Evolutionary conservation across 2,888 invertebrate species (phyloP), one percentile per base, ranked within the genome.

Genomic region (Dasysyrphus tricinctus): DNA sequence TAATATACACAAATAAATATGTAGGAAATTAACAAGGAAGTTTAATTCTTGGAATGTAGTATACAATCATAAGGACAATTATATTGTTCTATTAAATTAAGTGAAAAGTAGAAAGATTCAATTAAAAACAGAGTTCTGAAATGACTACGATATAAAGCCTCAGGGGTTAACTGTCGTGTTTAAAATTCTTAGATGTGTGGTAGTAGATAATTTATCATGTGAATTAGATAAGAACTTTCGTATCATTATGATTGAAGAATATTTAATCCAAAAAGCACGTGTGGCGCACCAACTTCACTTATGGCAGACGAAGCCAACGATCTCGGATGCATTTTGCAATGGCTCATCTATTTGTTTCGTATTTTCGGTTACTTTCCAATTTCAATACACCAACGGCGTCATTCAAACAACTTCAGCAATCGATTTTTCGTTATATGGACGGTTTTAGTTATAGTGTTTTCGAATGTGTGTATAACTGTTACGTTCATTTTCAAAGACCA

Each of bases 291-390:
- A 6, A 14, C 1, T 44, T 8, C 3, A 32, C 11, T 42, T 14
- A 63, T 63, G 63, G 16, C 32, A n/a, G 3, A 12, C 11, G 8
- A 47, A n/a, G 12, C 9, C 1, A 11, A 57, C 24, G 32, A 67
- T n/a, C 19, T 81, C 12, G 63, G 70, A 24, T 57, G 34, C 8
- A 4, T 81, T 49, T 44, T 81, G 4, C 88, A 88, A 49, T 83
- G 69, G 49, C 89, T 90, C 51, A 74, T 90, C 51, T 88, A 88
- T 39, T 80, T 91, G 32, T 91, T 90, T 88, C 91, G 90, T 76
- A 11, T 89, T 49, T 74, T 90, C 16, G 92, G 91, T 12, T 88
- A 89, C 63, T 90, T 89, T 63, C 89, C 89, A 4, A 51, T 90
- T 29, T 79, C 90, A 0, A 76, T 90, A 9, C 49, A 34, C 9